These are phyloP conservation scores for Hemiscyllium ocellatum DNA, from an alignment of 2,113 vertebrate species.

Conservation along the genomic window DNA sequence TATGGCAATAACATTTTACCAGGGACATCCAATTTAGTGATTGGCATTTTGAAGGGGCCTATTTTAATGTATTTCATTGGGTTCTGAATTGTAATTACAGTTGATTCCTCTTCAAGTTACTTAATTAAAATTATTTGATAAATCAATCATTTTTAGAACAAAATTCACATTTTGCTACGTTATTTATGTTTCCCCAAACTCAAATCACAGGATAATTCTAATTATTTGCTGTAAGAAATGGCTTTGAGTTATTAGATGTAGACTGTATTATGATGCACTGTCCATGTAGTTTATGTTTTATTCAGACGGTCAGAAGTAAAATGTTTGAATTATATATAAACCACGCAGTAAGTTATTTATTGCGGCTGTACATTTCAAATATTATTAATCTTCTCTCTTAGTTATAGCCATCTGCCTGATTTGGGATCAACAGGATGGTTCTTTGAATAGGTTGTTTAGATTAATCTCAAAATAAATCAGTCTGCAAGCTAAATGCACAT, in stretches of 20 bases:
- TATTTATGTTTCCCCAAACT: neutral
- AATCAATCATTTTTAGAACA: constrained; percentile 16
- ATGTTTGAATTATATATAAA: constrained; percentile 15
- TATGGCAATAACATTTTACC: neutral
- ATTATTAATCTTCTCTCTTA: neutral
- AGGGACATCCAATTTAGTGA: neutral
- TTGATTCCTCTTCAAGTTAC: constrained; percentile 12
- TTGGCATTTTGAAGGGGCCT: neutral
- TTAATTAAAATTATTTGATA: neutral
- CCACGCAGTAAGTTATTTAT: neutral
- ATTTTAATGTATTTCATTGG: neutral
- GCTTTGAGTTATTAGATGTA: neutral
- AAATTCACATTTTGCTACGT: neutral
- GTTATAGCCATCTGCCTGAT: neutral
- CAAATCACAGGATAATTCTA: constrained; percentile 15
- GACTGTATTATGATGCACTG: neutral
- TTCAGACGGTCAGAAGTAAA: neutral
- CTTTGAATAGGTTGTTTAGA: neutral
- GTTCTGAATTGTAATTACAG: neutral
- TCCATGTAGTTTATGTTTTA: constrained; percentile 8
- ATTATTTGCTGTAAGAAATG: neutral
- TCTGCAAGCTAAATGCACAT: neutral
- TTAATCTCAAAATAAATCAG: constrained; percentile 1
- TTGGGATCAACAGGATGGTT: neutral
- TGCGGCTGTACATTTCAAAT: neutral